Percentiles rank a stretch among this genome's conserved stretches.
phyloP scores from a whole-genome alignment of 2,113 vertebrate species.

The Astur gentilis region DNA sequence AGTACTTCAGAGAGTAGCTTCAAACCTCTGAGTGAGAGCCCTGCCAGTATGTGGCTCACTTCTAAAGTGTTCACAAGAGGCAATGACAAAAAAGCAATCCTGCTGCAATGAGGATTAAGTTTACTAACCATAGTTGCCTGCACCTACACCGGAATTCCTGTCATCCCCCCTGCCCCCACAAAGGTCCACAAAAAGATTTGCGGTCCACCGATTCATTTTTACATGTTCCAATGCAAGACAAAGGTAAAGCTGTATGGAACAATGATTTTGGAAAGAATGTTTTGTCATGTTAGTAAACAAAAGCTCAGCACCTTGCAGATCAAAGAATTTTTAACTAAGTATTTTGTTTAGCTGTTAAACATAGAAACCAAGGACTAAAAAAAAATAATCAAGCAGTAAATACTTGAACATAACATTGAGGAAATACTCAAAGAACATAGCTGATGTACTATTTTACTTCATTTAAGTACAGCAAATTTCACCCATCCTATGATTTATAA shows the following conservation, averaged over 20 bases:
- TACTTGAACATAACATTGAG: constrained; percentile 8
- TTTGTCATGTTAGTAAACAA: neutral
- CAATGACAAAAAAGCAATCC: neutral
- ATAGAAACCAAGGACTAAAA: neutral
- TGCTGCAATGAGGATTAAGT: neutral
- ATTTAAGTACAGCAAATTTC: constrained; percentile 50
- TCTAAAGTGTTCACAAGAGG: neutral
- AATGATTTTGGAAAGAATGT: neutral
- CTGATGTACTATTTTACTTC: constrained; percentile 68
- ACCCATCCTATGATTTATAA: constrained; percentile 66
- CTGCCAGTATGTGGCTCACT: neutral
- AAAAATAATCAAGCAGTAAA: neutral
- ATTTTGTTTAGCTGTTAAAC: neutral
- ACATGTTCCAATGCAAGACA: neutral
- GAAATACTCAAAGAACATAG: constrained; percentile 35
- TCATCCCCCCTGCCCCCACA: too few species aligned
- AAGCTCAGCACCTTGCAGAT: constrained; percentile 14
- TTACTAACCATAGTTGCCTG: neutral
- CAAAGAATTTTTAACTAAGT: neutral
- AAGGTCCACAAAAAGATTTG: neutral
- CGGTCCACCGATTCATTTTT: neutral
- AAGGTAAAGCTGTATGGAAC: neutral
- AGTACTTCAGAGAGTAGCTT: neutral
- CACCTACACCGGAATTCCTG: neutral
- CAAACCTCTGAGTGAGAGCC: neutral